A percentile compares a stretch with the other conserved stretches of the same genome.
These are phyloP conservation scores for Synodontis membranacea DNA, from an alignment of 2,113 vertebrate genomes.

Conservation along the genomic window DNA sequence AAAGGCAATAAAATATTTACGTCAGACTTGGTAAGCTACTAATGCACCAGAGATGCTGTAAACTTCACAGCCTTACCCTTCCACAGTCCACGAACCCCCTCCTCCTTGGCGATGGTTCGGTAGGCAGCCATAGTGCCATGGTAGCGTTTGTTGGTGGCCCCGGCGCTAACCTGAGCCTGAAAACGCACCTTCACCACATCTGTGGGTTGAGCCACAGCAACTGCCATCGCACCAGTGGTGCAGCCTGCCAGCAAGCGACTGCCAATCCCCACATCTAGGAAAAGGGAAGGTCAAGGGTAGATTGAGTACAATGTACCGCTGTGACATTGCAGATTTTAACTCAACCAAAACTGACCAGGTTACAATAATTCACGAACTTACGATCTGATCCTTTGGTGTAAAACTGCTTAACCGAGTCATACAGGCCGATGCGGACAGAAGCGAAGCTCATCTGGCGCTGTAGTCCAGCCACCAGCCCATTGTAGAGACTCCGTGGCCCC, in stretches of 20 bases:
- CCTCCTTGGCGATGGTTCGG: constrained; percentile 76
- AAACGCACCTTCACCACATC: constrained; percentile 81
- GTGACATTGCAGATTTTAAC: neutral
- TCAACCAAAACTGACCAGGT: neutral
- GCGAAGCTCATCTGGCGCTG: constrained; percentile 70
- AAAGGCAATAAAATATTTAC: neutral
- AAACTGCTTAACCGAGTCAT: constrained; percentile 71
- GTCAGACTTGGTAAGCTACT: neutral
- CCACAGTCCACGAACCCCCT: constrained; percentile 79
- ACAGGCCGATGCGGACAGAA: constrained; percentile 64
- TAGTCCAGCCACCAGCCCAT: constrained; percentile 67
- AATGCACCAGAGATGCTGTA: no score
- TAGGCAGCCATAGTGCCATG: constrained; percentile 76
- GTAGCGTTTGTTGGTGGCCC: constrained; percentile 63
- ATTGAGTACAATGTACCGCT: neutral
- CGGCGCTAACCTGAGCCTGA: constrained; percentile 68
- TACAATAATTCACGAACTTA: constrained; percentile 57
- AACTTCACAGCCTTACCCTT: constrained; percentile 64
- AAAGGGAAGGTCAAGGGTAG: neutral
- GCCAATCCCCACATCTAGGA: constrained; percentile 69
- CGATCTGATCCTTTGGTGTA: constrained; percentile 77
- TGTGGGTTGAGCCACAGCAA: constrained; percentile 77
- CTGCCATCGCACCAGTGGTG: constrained; percentile 78
- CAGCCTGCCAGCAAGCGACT: constrained; percentile 77
- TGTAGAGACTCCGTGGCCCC: constrained; percentile 67